Evolutionary conservation across 2,888 invertebrate species (phyloP).

Genomic region (Anagyrus pseudococci): DNA sequence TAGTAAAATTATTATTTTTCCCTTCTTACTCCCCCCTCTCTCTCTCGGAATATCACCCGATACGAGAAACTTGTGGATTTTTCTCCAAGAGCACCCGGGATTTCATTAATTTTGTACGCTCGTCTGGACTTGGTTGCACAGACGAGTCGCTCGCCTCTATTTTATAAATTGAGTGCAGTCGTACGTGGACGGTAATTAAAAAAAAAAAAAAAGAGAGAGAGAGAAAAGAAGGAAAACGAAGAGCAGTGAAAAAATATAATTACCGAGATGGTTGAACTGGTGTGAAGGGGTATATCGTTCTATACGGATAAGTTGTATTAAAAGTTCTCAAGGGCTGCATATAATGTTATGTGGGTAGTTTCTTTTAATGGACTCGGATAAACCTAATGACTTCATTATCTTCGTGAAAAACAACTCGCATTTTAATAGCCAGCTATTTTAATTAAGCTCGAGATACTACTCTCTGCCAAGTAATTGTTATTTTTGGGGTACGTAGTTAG

Average conservation of each 20-base stretch:
- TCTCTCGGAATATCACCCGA: slow-evolving; percentile 10
- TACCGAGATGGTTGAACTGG: neutral
- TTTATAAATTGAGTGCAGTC: slow-evolving; percentile 11
- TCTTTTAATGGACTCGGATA: too few species aligned
- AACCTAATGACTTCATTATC: too few species aligned
- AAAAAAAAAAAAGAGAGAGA: neutral
- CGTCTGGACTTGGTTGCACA: neutral
- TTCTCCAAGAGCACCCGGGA: neutral
- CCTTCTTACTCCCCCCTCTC: neutral
- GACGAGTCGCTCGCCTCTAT: neutral
- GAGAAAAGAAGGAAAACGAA: neutral
- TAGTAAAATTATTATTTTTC: slow-evolving; percentile 33
- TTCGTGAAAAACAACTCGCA: too few species aligned
- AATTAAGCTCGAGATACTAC: too few species aligned
- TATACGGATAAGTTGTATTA: neutral
- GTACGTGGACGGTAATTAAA: slow-evolving; percentile 9
- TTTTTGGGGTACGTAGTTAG: too few species aligned
- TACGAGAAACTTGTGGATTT: slow-evolving; percentile 10
- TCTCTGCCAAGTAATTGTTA: too few species aligned
- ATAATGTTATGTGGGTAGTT: too few species aligned
- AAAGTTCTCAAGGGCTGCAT: neutral
- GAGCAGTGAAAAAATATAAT: neutral
- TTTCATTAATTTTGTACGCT: slow-evolving; percentile 34
- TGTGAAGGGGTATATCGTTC: neutral
- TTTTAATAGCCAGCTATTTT: too few species aligned